phyloP scores from a whole-genome alignment of 2,113 vertebrate genomes.

The Puffinus mauretanicus region DNA sequence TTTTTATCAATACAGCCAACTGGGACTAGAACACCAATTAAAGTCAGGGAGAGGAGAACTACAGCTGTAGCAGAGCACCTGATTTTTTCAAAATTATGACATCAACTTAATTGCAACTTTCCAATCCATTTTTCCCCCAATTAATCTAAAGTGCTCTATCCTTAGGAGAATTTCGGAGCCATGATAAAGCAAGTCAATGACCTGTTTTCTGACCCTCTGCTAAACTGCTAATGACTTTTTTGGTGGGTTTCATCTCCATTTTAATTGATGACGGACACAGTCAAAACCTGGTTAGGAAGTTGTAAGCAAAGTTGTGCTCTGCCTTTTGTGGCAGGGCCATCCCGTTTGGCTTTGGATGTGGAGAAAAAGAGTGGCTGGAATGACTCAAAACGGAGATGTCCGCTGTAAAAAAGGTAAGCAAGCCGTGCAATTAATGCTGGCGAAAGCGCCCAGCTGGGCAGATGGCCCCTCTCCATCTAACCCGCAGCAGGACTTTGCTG shows the following conservation, averaged over 20 bases:
- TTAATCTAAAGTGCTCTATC: constrained; percentile 28
- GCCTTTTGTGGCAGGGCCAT: not conserved
- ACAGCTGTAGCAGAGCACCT: not conserved
- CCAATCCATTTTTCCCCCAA: not conserved
- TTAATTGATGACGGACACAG: not conserved
- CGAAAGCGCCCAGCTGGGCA: not conserved
- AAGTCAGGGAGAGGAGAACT: not conserved
- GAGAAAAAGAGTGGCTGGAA: not conserved
- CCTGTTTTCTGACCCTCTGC: constrained; percentile 17
- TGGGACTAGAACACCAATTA: constrained; percentile 16
- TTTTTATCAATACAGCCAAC: not conserved
- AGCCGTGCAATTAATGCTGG: not conserved
- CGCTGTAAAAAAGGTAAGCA: not conserved
- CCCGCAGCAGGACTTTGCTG: not conserved
- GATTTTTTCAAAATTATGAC: not conserved
- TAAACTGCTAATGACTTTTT: constrained; percentile 11
- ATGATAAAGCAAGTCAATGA: not conserved
- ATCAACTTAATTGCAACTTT: constrained; percentile 42
- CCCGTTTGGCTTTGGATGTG: not conserved
- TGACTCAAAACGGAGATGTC: not conserved
- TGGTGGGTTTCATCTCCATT: not conserved
- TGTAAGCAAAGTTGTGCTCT: not conserved
- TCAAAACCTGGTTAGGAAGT: not conserved
- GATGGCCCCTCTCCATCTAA: not conserved
- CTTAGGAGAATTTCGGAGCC: not conserved